Evolutionary conservation across 2,113 vertebrate genomes (phyloP).

Genomic region (human (Homo sapiens)): GRCh38 chr4:139968001-139968500

Average conservation of each 20-base stretch:
- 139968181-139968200: too few species aligned
- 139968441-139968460: neutral
- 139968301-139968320: neutral
- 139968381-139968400: neutral
- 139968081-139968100: neutral
- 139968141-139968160: neutral
- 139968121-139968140: neutral
- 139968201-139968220: neutral
- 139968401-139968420: neutral
- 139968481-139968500: neutral
- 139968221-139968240: neutral
- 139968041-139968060: neutral
- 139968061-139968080: neutral
- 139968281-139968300: too few species aligned
- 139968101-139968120: neutral
- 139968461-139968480: neutral
- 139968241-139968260: neutral
- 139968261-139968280: neutral
- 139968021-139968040: neutral
- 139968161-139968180: neutral
- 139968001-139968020: neutral
- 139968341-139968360: neutral
- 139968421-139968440: neutral
- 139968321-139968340: neutral
- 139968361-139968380: neutral